A percentile compares a stretch with the other conserved stretches of the same genome.
Evolutionary conservation across 2,888 invertebrate genomes (phyloP).

Genomic region (Osmoderma eremita): DNA sequence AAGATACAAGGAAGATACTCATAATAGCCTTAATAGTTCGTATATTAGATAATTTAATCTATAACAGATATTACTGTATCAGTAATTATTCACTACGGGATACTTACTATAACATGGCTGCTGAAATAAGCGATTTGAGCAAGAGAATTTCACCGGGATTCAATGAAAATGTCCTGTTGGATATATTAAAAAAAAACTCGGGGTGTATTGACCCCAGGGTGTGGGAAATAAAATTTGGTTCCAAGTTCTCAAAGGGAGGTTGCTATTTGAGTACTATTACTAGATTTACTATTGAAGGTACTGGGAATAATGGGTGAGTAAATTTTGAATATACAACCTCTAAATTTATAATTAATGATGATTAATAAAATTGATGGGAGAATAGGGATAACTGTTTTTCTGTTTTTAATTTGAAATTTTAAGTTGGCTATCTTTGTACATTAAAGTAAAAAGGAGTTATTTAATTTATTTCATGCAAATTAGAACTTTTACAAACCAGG

Average conservation of each 20-base stretch:
- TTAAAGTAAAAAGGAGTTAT: too few relatives aligned
- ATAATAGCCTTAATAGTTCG: too few relatives aligned
- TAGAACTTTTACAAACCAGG: too few relatives aligned
- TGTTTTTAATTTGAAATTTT: too few relatives aligned
- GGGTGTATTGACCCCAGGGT: conserved; percentile 50
- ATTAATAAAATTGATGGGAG: too few relatives aligned
- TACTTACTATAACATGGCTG: neutral
- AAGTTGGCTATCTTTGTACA: too few relatives aligned
- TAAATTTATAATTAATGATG: too few relatives aligned
- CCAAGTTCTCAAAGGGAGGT: conserved; percentile 70
- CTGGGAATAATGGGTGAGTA: conserved; percentile 53
- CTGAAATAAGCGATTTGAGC: neutral
- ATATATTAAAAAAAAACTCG: conserved; percentile 50
- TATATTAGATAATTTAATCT: too few relatives aligned
- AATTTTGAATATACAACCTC: neutral
- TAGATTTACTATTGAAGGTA: conserved; percentile 69
- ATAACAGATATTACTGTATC: neutral
- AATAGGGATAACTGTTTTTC: too few relatives aligned
- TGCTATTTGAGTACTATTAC: conserved; percentile 75
- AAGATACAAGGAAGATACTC: too few relatives aligned
- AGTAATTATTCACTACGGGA: neutral
- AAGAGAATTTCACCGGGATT: conserved; percentile 44
- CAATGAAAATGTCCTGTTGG: conserved; percentile 48
- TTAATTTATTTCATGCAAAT: too few relatives aligned
- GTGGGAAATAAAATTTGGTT: conserved; percentile 65